phyloP scores from a whole-genome alignment of 2,888 invertebrate species.

The Achlya flavicornis region DNA sequence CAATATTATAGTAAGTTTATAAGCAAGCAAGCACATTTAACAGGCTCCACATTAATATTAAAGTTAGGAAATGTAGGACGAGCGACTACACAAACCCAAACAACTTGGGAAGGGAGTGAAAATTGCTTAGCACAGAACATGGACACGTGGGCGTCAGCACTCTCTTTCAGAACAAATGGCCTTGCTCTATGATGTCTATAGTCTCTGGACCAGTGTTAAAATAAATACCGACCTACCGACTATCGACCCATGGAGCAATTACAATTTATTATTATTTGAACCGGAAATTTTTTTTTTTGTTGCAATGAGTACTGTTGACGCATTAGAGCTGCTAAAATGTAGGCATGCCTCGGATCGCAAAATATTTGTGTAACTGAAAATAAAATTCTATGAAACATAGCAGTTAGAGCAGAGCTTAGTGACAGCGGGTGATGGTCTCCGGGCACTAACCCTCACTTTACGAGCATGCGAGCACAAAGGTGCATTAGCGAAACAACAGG shows the following conservation, averaged over 20 bases:
- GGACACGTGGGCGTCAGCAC: slow-evolving; percentile 43
- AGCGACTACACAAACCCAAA: slow-evolving; percentile 20
- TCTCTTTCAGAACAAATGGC: slow-evolving; percentile 51
- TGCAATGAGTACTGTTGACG: no score
- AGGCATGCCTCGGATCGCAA: neutral
- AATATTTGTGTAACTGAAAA: slow-evolving; percentile 39
- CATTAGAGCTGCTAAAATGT: neutral
- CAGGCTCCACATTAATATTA: neutral
- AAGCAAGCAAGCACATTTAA: neutral
- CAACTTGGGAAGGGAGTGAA: slow-evolving; percentile 32
- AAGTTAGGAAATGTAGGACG: slow-evolving; percentile 5
- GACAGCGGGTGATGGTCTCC: slow-evolving; percentile 41
- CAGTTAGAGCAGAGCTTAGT: slow-evolving; percentile 35
- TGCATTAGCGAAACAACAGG: slow-evolving; percentile 71
- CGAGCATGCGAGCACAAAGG: slow-evolving; percentile 63
- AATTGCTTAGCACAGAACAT: slow-evolving; percentile 41
- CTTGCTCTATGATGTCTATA: slow-evolving; percentile 43
- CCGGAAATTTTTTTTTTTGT: slow-evolving; percentile 28
- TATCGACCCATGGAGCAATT: slow-evolving; percentile 32
- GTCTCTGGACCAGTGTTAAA: slow-evolving; percentile 37
- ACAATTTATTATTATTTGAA: slow-evolving; percentile 30
- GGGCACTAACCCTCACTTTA: slow-evolving; percentile 65
- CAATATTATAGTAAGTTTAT: neutral
- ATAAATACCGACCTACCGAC: no score
- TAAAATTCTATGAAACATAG: slow-evolving; percentile 36